A percentile compares a stretch with the other conserved stretches of the same genome.
Evolutionary conservation across 1,140 invertebrate genomes (phyloP).

Genomic region (Microplitis mediator): DNA sequence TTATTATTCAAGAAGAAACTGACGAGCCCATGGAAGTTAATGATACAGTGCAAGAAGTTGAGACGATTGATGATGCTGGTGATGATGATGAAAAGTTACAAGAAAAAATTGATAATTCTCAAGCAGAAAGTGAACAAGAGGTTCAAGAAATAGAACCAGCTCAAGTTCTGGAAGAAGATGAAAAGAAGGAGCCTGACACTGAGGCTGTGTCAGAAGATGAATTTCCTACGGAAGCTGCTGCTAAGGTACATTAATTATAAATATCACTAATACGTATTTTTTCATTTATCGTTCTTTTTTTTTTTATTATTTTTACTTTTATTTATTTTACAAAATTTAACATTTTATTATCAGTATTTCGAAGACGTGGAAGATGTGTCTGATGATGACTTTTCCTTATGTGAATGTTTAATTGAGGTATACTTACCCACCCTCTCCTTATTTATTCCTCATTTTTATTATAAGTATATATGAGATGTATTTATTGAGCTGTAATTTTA

Average conservation of each 20-base stretch:
- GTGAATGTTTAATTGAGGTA: conserved; percentile 8
- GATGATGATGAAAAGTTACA: conserved; percentile 9
- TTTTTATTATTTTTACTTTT: conserved; percentile 9
- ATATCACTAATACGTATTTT: background rate
- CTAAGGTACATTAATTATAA: conserved; percentile 46
- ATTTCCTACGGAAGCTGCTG: conserved; percentile 60
- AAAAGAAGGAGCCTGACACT: conserved; percentile 67
- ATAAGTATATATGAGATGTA: background rate
- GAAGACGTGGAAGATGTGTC: conserved; percentile 10
- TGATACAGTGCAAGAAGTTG: background rate
- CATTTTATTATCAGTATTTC: conserved; percentile 9
- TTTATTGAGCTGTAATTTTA: conserved; percentile 6
- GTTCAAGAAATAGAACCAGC: conserved; percentile 62
- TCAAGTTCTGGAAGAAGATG: conserved; percentile 17
- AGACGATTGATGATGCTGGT: background rate
- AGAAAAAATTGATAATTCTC: conserved; percentile 8
- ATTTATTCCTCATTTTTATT: conserved; percentile 6
- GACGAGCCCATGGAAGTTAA: background rate
- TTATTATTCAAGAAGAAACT: background rate
- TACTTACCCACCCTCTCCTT: conserved; percentile 5
- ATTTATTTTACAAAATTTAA: conserved; percentile 7
- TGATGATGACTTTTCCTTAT: conserved; percentile 16
- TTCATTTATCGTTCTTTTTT: conserved; percentile 16
- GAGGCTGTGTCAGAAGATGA: conserved; percentile 75
- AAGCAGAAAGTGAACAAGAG: conserved; percentile 26